Percentiles rank a stretch among this genome's conserved stretches.
These are phyloP conservation scores for Leptoteleia sp. DNA, from an alignment of 1,140 invertebrate genomes.

Conservation along the genomic window DNA sequence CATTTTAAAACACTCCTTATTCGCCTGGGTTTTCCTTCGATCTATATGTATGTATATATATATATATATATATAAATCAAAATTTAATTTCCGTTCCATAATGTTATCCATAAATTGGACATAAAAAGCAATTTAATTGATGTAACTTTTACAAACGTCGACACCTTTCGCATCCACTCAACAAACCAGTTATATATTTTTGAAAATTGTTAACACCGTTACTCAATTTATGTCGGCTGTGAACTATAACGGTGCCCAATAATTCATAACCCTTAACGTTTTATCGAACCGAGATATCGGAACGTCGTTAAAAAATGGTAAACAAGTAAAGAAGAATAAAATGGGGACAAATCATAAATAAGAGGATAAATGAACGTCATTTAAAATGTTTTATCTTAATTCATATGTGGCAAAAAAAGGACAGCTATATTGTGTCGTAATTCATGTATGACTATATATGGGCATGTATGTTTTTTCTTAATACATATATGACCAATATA, in stretches of 20 bases:
- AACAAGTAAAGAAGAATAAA: not conserved
- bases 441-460: too few species aligned
- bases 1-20: too few species aligned
- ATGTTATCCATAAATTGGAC: slow-evolving; percentile 13
- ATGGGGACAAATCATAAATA: too few species aligned
- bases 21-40: too few species aligned
- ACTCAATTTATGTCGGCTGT: slow-evolving; percentile 19
- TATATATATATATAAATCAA: too few species aligned
- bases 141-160: slow-evolving; percentile 14
- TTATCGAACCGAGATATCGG: slow-evolving; percentile 25
- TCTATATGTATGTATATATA: too few species aligned
- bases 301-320: slow-evolving; percentile 9
- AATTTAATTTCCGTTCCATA: slow-evolving; percentile 32
- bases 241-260: slow-evolving; percentile 34
- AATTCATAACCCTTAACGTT: slow-evolving; percentile 36
- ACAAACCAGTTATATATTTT: slow-evolving; percentile 27
- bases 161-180: slow-evolving; percentile 1
- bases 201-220: slow-evolving; percentile 39
- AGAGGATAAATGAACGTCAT: too few species aligned
- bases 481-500: too few species aligned
- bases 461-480: too few species aligned
- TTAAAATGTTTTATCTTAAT: too few species aligned
- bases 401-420: too few species aligned
- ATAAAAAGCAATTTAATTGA: slow-evolving; percentile 11
- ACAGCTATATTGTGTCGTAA: too few species aligned